Evolutionary conservation across 1,140 invertebrate species (phyloP), one percentile per base, ranked within the genome.

Genomic region (Mamestra configurata): DNA sequence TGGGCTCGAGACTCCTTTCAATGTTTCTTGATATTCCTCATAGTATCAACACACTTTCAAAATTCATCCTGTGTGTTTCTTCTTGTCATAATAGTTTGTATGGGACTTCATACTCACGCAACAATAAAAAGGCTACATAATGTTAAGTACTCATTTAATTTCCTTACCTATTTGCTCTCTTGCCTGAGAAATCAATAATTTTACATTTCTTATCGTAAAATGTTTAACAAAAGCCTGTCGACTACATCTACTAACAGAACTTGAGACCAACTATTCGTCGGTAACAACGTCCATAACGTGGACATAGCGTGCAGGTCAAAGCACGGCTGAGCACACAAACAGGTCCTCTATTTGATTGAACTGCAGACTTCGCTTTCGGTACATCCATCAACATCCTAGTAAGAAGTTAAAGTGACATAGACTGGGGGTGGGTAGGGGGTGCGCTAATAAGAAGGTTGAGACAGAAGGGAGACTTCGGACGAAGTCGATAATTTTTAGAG

Each of bases 341-440:
- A 66, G 27, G 57, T 59, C 66, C 53, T 77, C 59, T 66, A 77
- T 66, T 77, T 66, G 75, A 77, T 77, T 77, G 64, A 77, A 66
- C 73, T 75, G 35, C 71, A 75, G 4, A 35, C 8, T 71, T 71
- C 46, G 13, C 24, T 35, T 31, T 51, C 46, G 49, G 37, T 61
- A 40, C 55, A 43, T 59, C 57, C 57, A 77, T 24, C 75, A 71
- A 66, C 46, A 77, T 64, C 57, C 43, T 40, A 46, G 20, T 68
- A 24, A 27, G 49, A 53, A 51, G 46, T 71, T 31, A 4, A 71
- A 77, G 27, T 49, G 59, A 37, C 53, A 49, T 15, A 40, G n/a
- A 22, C 7, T 66, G n/a, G 43, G n/a, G 13, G 10, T 37, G 24
- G 22, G 6, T 59, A 37, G 20, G 24, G 43, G 75, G 43, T 7